phyloP scores from a whole-genome alignment of 2,797 vertebrate genomes.

The Melopsittacus undulatus region DNA sequence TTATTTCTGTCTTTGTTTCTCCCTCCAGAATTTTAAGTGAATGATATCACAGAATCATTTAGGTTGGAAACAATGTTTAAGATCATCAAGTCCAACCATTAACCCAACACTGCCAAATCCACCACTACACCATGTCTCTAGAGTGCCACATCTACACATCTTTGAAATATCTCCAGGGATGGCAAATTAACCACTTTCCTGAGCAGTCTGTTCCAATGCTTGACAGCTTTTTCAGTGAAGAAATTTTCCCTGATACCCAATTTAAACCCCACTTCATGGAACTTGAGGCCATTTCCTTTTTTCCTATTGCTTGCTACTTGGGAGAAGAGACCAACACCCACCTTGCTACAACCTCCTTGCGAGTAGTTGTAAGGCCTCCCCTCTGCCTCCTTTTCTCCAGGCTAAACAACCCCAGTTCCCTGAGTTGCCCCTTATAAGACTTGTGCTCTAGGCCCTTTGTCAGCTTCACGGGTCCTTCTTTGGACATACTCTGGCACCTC shows the following conservation, averaged over 20 bases:
- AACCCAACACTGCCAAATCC: neutral
- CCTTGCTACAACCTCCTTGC: neutral
- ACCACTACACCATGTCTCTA: neutral
- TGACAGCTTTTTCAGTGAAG: neutral
- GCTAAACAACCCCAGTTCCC: neutral
- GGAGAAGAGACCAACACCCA: neutral
- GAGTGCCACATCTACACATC: neutral
- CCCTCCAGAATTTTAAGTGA: neutral
- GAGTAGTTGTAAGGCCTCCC: neutral
- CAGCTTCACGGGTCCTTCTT: neutral
- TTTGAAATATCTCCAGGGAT: neutral
- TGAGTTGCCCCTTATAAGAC: neutral
- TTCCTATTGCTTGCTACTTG: neutral
- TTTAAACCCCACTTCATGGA: neutral
- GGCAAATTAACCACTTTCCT: neutral
- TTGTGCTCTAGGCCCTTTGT: neutral
- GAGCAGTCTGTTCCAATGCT: neutral
- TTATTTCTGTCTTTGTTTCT: conserved; percentile 15
- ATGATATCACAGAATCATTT: neutral
- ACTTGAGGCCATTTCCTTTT: neutral
- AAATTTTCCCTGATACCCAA: neutral
- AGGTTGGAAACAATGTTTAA: neutral
- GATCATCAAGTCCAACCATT: neutral
- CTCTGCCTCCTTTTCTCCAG: neutral
- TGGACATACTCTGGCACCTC: neutral